These are phyloP conservation scores for Protonemura montana DNA, from an alignment of 2,888 invertebrate species.

Conservation along the genomic window DNA sequence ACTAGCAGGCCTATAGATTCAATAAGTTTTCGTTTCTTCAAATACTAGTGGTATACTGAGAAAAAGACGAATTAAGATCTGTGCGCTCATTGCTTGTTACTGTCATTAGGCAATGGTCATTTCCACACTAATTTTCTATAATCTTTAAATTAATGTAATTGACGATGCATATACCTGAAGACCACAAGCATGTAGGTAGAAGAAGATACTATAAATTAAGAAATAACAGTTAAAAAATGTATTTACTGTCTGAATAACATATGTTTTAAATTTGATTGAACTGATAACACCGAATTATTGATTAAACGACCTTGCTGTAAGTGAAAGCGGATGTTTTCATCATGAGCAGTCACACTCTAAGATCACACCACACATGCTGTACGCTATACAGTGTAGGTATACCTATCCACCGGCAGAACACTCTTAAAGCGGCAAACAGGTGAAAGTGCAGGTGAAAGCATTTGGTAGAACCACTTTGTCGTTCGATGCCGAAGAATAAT, in stretches of 20 bases:
- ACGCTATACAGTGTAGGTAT: neutral
- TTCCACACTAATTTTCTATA: too few relatives aligned
- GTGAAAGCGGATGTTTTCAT: conserved; percentile 39
- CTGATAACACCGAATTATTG: conserved; percentile 1
- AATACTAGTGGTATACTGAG: too few relatives aligned
- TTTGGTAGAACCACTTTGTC: conserved; percentile 28
- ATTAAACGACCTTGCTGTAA: conserved; percentile 38
- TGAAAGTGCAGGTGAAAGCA: conserved; percentile 41
- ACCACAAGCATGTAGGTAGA: too few relatives aligned
- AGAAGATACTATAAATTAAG: too few relatives aligned
- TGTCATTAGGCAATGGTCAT: too few relatives aligned
- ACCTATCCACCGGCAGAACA: neutral
- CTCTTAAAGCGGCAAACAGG: conserved; percentile 22
- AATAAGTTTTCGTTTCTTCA: too few relatives aligned
- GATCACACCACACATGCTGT: neutral
- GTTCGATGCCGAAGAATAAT: conserved; percentile 31
- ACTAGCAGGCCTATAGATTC: too few relatives aligned
- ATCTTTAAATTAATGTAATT: too few relatives aligned
- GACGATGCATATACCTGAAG: too few relatives aligned
- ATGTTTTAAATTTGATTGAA: neutral
- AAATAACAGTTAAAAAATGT: neutral
- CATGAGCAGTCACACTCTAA: conserved; percentile 19
- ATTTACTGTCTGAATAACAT: neutral
- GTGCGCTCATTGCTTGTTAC: too few relatives aligned
- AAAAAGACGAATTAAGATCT: too few relatives aligned